These are phyloP conservation scores for Hydrochoerus hydrochaeris DNA, from an alignment of 2,113 vertebrate species.

Conservation along the genomic window DNA sequence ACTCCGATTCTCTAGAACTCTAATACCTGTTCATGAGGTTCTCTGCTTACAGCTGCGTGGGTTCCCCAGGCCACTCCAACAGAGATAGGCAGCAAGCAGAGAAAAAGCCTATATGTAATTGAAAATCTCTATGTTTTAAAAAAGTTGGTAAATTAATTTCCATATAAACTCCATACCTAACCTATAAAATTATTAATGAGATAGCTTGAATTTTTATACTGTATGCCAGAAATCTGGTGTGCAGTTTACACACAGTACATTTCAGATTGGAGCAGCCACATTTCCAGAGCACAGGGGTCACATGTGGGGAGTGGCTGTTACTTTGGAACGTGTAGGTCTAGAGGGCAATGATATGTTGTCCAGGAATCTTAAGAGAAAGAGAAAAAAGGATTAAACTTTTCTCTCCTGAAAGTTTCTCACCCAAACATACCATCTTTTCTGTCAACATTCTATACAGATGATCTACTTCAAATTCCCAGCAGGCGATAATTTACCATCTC, in stretches of 20 bases:
- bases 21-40: not conserved
- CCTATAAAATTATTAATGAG: not conserved
- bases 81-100: not conserved
- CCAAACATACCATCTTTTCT: not conserved
- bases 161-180: not conserved
- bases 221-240: not conserved
- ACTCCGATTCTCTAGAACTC: not conserved
- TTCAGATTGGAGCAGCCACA: not conserved
- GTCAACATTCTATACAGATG: not conserved
- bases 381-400: not conserved
- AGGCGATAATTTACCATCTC: conserved; percentile 30
- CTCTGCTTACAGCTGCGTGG: not conserved
- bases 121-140: not conserved
- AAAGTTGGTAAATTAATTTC: conserved; percentile 19
- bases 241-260: not conserved
- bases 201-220: not conserved
- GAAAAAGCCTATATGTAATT: not conserved
- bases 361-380: not conserved
- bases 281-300: not conserved
- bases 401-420: not conserved
- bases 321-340: rapidly evolving
- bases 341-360: not conserved
- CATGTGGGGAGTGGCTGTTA: not conserved
- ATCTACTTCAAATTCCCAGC: conserved; percentile 39
- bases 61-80: not conserved